Percentiles rank a stretch among this genome's conserved stretches.
Evolutionary conservation across 2,113 vertebrate species (phyloP).

Genomic region (Girardinichthys multiradiatus): DNA sequence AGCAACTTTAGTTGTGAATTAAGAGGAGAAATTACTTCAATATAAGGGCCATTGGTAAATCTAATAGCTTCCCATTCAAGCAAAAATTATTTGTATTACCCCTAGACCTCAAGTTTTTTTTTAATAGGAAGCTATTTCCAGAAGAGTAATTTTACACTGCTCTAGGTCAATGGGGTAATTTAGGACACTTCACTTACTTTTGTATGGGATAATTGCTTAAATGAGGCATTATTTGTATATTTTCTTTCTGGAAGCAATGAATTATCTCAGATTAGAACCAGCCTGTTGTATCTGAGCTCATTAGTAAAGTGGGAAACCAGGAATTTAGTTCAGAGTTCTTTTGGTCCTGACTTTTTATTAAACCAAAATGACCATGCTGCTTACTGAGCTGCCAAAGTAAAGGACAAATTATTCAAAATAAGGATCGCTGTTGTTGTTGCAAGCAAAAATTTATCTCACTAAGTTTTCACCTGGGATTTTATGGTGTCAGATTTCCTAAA

Average conservation of each 20-base stretch:
- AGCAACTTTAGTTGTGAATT: conserved; percentile 14
- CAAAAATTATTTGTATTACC: conserved; percentile 13
- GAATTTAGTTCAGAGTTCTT: conserved; percentile 3
- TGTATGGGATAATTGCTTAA: not conserved
- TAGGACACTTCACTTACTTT: not conserved
- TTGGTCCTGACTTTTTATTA: conserved; percentile 19
- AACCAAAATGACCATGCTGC: conserved; percentile 38
- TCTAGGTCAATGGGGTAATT: not conserved
- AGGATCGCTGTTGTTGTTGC: not conserved
- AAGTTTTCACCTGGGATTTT: not conserved
- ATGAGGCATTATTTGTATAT: conserved; percentile 13
- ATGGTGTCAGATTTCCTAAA: no score
- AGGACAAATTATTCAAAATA: not conserved
- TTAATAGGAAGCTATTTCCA: not conserved
- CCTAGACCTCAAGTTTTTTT: conserved; percentile 12
- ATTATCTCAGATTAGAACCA: conserved; percentile 27
- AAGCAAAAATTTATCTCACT: not conserved
- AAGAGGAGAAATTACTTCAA: not conserved
- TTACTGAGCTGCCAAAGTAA: conserved; percentile 23
- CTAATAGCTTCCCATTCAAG: conserved; percentile 8
- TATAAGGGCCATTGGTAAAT: not conserved
- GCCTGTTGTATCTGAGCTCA: conserved; percentile 24
- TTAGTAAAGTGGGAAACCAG: conserved; percentile 23
- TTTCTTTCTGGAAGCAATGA: conserved; percentile 3
- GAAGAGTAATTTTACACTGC: not conserved